Evolutionary conservation across 2,797 vertebrate species (phyloP), one percentile per base, ranked within the genome.

Genomic region (Sciaenops ocellatus): DNA sequence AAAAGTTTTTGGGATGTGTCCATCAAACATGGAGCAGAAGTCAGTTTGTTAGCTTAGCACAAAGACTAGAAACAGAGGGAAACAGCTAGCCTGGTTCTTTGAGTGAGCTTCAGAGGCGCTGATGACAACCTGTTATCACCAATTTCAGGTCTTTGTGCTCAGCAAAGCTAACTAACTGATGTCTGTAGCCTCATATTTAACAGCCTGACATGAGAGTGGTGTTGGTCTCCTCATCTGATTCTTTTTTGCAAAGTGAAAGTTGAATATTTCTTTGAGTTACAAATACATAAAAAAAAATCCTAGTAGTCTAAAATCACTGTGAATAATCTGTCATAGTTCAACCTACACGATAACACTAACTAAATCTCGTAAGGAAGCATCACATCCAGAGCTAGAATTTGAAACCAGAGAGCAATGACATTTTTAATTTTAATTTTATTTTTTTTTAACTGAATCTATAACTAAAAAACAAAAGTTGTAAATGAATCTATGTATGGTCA

Each of bases 51-150:
- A 54, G 12, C 34, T 16, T 17, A 26, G 30, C 62, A 48, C 3
- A 26, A 54, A 61, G 38, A 52, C 63, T 66, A 46, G 26, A 48
- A 65, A 65, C 26, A n/a, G 34, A 38, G 46, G 54, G 42, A 74
- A 42, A 22, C n/a, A 1, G 71, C 34, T 42, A 9, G 16, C 34
- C 16, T 42, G 22, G 17, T 22, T 26, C 20, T 26, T 15, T 22
- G 26, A 52, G 59, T 41, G 30, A 48, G 15, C 16, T 51, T 28
- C 7, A 44, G 48, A 46, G 24, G 26, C 50, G 54, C 46, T 51
- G 22, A 7, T 54, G 44, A 28, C 34, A 38, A 26, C 18, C 52
- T 28, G 44, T 44, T 52, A 52, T 71, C 22, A 11, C n/a, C 56
- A 0, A 9, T 48, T 56, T 50, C n/a, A 24, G 7, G 30, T 57